A percentile compares a stretch with the other conserved stretches of the same genome.
Conservation (phyloP, 37 sponge, comb jelly and placozoan genomes). For the Aplysina aerophoba region DNA sequence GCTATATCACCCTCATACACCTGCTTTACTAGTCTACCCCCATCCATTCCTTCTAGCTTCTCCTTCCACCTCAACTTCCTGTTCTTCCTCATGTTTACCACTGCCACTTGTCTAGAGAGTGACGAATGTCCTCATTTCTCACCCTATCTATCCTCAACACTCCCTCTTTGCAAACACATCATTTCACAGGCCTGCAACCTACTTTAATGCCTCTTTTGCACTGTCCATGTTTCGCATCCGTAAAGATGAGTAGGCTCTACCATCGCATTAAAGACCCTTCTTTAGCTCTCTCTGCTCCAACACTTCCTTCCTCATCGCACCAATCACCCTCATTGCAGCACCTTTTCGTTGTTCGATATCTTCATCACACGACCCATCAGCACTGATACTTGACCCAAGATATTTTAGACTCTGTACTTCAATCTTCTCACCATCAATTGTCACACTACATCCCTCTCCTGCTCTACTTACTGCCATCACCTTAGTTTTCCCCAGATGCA, state of each 20-base stretch:
- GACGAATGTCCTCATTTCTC: background rate
- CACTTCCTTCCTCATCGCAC: conserved; percentile 1
- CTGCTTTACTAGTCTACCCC: background rate
- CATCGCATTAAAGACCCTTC: background rate
- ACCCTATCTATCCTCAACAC: background rate
- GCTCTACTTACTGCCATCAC: too few species aligned
- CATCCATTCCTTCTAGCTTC: background rate
- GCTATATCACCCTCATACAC: background rate
- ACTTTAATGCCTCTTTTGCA: background rate
- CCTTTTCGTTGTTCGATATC: background rate
- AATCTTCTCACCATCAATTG: too few species aligned
- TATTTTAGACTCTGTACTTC: too few species aligned
- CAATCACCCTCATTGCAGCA: background rate
- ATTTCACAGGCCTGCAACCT: background rate
- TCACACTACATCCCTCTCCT: too few species aligned
- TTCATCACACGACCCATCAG: background rate
- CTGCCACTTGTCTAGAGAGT: background rate
- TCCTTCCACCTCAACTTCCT: background rate
- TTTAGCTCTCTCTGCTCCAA: background rate
- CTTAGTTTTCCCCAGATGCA: too few species aligned
- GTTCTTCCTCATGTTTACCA: background rate
- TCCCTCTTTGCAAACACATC: background rate
- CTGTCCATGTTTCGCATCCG: background rate
- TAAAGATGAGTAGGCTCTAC: background rate
- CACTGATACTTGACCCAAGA: background rate